Evolutionary conservation across 2,888 invertebrate species (phyloP).

Genomic region (Lepidochitona cinerea): DNA sequence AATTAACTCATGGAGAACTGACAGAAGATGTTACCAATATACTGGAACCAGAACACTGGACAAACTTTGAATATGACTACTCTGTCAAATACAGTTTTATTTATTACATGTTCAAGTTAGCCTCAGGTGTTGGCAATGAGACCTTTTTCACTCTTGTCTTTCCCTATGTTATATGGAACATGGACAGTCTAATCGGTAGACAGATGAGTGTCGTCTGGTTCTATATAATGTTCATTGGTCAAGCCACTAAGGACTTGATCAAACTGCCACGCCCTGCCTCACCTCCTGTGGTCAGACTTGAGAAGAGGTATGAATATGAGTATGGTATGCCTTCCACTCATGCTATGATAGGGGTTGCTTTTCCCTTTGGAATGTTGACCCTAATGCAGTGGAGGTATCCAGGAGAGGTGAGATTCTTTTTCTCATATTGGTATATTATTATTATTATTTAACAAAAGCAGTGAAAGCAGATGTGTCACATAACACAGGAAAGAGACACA

Average conservation of each 20-base stretch:
- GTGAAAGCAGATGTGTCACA: too few relatives aligned
- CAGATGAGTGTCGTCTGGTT: constrained; percentile 75
- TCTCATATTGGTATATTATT: too few relatives aligned
- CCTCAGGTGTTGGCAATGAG: constrained; percentile 91
- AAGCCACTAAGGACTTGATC: constrained; percentile 90
- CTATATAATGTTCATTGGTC: constrained; percentile 72
- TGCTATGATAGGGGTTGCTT: constrained; percentile 90
- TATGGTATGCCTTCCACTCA: constrained; percentile 97
- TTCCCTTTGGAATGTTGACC: constrained; percentile 87
- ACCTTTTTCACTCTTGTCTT: constrained; percentile 92
- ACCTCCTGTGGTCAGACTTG: constrained; percentile 86
- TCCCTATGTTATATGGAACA: constrained; percentile 95
- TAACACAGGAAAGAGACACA: too few relatives aligned
- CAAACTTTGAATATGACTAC: neutral
- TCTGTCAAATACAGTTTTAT: constrained; percentile 73
- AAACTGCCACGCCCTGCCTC: constrained; percentile 83
- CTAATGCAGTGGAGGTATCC: constrained; percentile 80
- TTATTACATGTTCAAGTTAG: constrained; percentile 88
- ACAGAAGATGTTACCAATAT: constrained; percentile 7
- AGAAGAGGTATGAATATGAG: constrained; percentile 90
- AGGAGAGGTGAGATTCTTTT: neutral
- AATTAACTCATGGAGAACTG: neutral
- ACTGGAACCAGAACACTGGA: constrained; percentile 5
- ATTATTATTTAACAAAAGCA: too few relatives aligned
- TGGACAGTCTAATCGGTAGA: constrained; percentile 88